These are phyloP conservation scores for Microtus oregoni DNA, from an alignment of 2,113 vertebrate species.

Conservation along the genomic window DNA sequence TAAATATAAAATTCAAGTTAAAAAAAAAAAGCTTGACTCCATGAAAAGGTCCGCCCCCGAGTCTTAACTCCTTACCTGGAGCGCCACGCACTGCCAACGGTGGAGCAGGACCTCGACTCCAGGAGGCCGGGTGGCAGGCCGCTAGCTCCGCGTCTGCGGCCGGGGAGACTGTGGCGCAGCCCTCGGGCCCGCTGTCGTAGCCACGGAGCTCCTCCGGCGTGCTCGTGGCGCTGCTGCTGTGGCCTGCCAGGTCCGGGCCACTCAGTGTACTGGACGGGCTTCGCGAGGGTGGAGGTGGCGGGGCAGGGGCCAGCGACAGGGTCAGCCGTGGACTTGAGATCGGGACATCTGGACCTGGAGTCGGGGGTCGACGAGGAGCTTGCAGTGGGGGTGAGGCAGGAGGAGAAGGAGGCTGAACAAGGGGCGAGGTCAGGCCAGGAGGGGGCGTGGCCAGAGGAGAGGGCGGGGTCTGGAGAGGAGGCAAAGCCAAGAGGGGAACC, in stretches of 20 bases:
- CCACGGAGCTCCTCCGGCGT: conserved; percentile 88
- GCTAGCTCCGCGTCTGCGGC: conserved; percentile 75
- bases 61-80: conserved; percentile 42
- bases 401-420: neutral
- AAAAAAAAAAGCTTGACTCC: neutral
- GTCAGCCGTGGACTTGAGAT: conserved; percentile 60
- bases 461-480: neutral
- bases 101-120: conserved; percentile 66
- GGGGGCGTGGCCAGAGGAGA: neutral
- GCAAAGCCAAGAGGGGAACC: neutral
- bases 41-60: neutral
- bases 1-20: neutral
- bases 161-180: conserved; percentile 80
- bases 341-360: conserved; percentile 70
- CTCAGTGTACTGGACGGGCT: conserved; percentile 87
- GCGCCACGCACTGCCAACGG: conserved; percentile 14
- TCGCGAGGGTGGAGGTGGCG: conserved; percentile 76
- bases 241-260: conserved; percentile 88
- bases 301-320: conserved; percentile 58
- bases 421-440: no score
- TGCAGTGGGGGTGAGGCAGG: neutral
- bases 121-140: conserved; percentile 75
- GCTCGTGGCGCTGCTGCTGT: conserved; percentile 90
- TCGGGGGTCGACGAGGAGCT: conserved; percentile 66
- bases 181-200: conserved; percentile 91